A percentile compares a stretch with the other conserved stretches of the same genome.
These are phyloP conservation scores for Tragulus kanchil DNA, from an alignment of 2,113 vertebrate species.

Conservation along the genomic window DNA sequence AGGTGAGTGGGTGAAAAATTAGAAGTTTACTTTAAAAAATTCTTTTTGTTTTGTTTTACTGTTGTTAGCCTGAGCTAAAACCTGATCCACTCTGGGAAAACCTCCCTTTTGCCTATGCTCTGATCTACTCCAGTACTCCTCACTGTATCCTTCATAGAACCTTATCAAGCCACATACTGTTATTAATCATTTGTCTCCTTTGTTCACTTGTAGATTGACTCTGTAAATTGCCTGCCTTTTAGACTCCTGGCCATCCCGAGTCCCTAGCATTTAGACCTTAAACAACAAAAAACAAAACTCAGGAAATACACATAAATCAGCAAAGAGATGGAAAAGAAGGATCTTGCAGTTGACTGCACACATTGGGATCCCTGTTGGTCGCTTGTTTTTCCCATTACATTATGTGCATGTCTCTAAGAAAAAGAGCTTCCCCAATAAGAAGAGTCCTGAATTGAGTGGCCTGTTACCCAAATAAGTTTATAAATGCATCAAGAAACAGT, in stretches of 20 bases:
- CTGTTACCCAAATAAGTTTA: neutral
- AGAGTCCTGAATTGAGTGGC: neutral
- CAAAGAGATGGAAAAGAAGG: neutral
- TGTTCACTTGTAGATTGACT: neutral
- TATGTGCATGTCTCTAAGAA: neutral
- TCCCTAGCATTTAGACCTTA: neutral
- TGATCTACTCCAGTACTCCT: neutral
- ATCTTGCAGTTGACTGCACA: neutral
- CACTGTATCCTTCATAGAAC: neutral
- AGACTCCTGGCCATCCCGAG: neutral
- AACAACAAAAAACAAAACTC: neutral
- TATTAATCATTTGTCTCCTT: neutral
- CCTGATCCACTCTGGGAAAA: neutral
- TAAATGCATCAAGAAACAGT: conserved; percentile 11
- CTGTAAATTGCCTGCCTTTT: neutral
- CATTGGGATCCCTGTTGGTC: neutral
- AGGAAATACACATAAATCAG: neutral
- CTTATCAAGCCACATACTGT: neutral
- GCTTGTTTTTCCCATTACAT: neutral
- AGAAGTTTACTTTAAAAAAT: neutral
- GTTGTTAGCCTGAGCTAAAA: conserved; percentile 50
- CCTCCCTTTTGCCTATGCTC: neutral
- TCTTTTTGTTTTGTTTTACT: conserved; percentile 53
- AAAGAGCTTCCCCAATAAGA: neutral
- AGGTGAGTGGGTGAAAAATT: neutral